Evolutionary conservation across 2,888 invertebrate species (phyloP), one percentile per base, ranked within the genome.

Genomic region (Platycnemis pennipes): DNA sequence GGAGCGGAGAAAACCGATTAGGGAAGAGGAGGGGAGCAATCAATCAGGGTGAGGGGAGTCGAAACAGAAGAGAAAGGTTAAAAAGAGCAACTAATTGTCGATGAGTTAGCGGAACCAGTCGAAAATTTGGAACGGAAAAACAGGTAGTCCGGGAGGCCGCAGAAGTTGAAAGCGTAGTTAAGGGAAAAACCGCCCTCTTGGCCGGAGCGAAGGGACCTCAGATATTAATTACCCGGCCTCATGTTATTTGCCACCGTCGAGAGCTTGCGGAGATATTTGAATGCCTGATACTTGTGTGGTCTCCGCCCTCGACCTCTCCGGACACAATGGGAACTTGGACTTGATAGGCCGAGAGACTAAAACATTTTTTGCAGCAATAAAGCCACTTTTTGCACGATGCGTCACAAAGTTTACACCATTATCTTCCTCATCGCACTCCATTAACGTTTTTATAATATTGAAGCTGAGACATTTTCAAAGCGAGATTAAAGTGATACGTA

Each of bases 71-170:
- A 37, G 77, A 77, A 77, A 77, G 77, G 77, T 77, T 77, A 77
- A 77, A 77, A 77, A 77, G 31, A 37, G 77, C 77, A 77, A 77
- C 77, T 77, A 77, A 77, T 77, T 77, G 31, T 77, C 77, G 77
- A 77, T 77, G 77, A 77, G 77, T 77, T 37, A 13, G 77, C 77
- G 77, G 77, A 77, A 77, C 77, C 5, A 77, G 77, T 77, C 37
- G 31, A 77, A 77, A 77, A 77, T 77, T 77, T 77, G 77, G 77
- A 77, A 37, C 77, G 37, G 77, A 11, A 37, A 77, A 77, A 77
- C 77, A 77, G 77, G 77, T 77, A 77, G 77, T 77, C 37, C n/a
- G 77, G 37, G 31, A 77, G 77, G 31, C 37, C 63, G 4, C 77
- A 77, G 1, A 37, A 77, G 77, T 37, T 77, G 63, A 63, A 26